phyloP scores from a whole-genome alignment of 2,113 vertebrate species.

The Pimephales promelas region DNA sequence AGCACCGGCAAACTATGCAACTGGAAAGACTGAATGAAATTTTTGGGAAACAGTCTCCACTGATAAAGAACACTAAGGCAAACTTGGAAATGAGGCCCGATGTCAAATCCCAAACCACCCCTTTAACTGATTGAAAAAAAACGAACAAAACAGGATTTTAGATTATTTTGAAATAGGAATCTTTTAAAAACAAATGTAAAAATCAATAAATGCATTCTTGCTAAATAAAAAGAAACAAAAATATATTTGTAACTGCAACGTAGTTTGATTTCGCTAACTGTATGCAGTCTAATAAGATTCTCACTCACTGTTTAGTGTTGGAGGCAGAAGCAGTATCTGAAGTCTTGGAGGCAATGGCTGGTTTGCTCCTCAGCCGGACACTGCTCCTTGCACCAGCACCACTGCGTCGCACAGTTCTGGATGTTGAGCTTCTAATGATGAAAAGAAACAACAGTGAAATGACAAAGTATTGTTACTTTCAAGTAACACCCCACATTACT shows the following conservation, averaged over 20 bases:
- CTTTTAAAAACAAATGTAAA: too few relatives aligned
- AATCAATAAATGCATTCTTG: too few relatives aligned
- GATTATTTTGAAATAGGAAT: too few relatives aligned
- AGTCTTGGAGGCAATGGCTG: background rate
- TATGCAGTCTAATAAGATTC: background rate
- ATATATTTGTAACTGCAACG: background rate
- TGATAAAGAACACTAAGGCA: too few relatives aligned
- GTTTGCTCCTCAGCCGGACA: conserved; percentile 34
- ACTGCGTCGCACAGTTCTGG: conserved; percentile 18
- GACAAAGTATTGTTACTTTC: background rate
- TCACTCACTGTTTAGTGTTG: conserved; percentile 58
- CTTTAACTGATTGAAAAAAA: too few relatives aligned
- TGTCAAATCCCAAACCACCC: too few relatives aligned
- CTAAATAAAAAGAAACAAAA: background rate
- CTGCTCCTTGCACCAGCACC: conserved; percentile 19
- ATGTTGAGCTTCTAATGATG: conserved; percentile 58
- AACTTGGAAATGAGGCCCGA: too few relatives aligned
- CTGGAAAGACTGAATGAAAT: too few relatives aligned
- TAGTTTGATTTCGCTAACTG: background rate
- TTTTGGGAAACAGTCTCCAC: too few relatives aligned
- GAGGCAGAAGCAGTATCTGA: background rate
- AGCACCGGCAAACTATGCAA: too few relatives aligned
- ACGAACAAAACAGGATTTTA: too few relatives aligned
- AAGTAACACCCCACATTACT: background rate
- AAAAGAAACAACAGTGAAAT: background rate